Percentiles rank a stretch among this genome's conserved stretches.
Conservation (phyloP, 2,888 invertebrate genomes). For the Epinotia bilunana region DNA sequence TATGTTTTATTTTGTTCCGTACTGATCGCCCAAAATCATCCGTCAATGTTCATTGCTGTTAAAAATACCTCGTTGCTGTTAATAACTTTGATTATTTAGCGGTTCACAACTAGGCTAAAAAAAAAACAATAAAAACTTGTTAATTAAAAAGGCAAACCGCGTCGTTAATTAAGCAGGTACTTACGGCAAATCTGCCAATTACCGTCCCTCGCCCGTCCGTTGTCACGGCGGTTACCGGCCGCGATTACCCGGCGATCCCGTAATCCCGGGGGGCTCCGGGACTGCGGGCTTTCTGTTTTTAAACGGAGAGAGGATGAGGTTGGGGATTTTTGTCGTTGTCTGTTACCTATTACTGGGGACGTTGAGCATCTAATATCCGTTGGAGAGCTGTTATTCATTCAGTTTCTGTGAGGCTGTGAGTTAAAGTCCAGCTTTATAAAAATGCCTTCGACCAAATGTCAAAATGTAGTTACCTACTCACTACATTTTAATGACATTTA, state of each 20-base stretch:
- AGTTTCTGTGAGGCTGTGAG: background rate
- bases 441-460: too few species aligned
- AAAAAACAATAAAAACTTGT: slow-evolving; percentile 12
- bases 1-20: too few species aligned
- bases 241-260: slow-evolving; percentile 5
- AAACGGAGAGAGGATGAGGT: slow-evolving; percentile 10
- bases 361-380: background rate
- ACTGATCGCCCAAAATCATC: too few species aligned
- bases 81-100: background rate
- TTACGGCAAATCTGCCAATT: slow-evolving; percentile 40
- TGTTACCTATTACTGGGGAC: slow-evolving; percentile 10
- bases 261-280: slow-evolving; percentile 17
- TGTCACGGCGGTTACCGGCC: slow-evolving; percentile 29
- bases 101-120: background rate
- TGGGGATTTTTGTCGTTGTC: slow-evolving; percentile 12
- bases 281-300: slow-evolving; percentile 18
- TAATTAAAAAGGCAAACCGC: slow-evolving; percentile 29
- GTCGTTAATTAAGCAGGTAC: slow-evolving; percentile 36
- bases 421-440: too few species aligned
- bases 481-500: too few species aligned
- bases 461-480: too few species aligned
- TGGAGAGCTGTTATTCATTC: background rate
- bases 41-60: too few species aligned
- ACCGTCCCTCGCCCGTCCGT: slow-evolving; percentile 25
- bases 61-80: background rate